A percentile compares a stretch with the other conserved stretches of the same genome.
phyloP scores from a whole-genome alignment of 2,888 invertebrate genomes.

The Coelogynopora nodosa region DNA sequence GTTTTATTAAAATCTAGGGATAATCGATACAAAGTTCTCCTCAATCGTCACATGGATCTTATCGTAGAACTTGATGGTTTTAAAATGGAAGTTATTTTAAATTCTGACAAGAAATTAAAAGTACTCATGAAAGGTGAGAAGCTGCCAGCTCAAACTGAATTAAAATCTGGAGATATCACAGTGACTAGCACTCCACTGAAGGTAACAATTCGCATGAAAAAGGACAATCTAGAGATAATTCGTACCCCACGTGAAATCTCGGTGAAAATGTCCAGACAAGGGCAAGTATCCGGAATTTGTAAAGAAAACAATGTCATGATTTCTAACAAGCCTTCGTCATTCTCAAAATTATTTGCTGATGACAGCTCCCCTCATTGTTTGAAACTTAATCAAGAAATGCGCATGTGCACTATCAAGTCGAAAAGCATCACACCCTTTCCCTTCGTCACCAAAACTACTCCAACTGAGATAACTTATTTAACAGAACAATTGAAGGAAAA shows the following conservation, averaged over 20 bases:
- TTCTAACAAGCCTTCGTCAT: background rate
- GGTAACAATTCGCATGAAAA: background rate
- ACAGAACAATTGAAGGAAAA: background rate
- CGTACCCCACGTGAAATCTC: background rate
- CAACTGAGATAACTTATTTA: background rate
- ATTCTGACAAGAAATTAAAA: background rate
- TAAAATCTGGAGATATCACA: background rate
- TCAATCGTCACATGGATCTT: slow-evolving; percentile 4
- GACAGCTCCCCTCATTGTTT: background rate
- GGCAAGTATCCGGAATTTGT: background rate
- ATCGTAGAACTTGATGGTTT: background rate
- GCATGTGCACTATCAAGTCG: background rate
- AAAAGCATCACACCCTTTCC: background rate
- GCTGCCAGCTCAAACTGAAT: background rate
- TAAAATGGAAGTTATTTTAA: background rate
- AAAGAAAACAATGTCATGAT: background rate
- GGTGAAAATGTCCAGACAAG: background rate
- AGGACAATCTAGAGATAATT: background rate
- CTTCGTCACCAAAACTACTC: background rate
- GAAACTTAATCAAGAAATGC: slow-evolving; percentile 3
- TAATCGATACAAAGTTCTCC: background rate
- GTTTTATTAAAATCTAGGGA: background rate
- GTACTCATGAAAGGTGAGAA: background rate
- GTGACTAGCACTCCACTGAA: background rate
- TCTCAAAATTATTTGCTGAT: background rate